Evolutionary conservation across 2,797 vertebrate species (phyloP).

Genomic region (Rallus crepitans): DNA sequence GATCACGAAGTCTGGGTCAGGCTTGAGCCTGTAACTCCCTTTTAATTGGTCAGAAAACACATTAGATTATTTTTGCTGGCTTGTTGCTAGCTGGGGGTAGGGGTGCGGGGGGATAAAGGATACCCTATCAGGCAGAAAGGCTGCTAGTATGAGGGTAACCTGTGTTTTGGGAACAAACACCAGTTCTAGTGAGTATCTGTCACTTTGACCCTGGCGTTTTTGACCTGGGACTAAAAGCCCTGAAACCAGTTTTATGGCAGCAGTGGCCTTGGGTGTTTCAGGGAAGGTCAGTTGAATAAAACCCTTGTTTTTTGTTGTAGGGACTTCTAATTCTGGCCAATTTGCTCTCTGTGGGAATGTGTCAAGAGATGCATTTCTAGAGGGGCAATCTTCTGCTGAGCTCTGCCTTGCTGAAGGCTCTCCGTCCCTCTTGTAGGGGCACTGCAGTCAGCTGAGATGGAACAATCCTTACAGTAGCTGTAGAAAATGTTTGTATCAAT

Average conservation of each 20-base stretch:
- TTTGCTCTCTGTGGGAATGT: not conserved
- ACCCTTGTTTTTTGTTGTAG: not conserved
- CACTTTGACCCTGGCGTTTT: fast-evolving
- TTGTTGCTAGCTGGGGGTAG: not conserved
- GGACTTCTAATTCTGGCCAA: not conserved
- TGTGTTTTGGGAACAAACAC: not conserved
- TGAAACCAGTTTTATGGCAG: not conserved
- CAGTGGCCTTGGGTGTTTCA: not conserved
- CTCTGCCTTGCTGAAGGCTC: not conserved
- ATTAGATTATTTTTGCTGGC: not conserved
- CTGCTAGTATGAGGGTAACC: not conserved
- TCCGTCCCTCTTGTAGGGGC: not conserved
- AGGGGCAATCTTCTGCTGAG: not conserved
- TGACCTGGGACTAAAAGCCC: not conserved
- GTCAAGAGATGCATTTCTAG: not conserved
- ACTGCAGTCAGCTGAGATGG: not conserved
- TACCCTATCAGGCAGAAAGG: not conserved
- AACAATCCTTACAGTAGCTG: not conserved
- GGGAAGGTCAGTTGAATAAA: not conserved
- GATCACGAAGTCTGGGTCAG: not conserved
- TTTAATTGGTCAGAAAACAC: not conserved
- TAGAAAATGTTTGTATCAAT: not conserved
- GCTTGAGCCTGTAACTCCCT: not conserved
- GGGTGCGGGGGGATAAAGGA: not conserved
- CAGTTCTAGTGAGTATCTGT: not conserved